These are phyloP conservation scores for Podilymbus podiceps DNA, from an alignment of 2,113 vertebrate genomes.

Conservation along the genomic window DNA sequence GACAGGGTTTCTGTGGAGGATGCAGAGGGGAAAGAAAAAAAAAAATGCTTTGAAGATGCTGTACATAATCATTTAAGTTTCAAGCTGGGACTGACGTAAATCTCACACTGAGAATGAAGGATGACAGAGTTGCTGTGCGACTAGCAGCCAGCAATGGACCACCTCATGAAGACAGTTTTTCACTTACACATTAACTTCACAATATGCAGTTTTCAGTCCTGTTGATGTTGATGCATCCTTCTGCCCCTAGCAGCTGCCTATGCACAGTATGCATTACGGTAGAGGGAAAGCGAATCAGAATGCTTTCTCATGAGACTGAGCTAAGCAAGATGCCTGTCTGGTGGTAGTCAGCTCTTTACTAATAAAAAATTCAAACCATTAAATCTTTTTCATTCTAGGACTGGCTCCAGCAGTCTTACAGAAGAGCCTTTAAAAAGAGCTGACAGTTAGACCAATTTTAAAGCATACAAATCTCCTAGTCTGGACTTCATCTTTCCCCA, in stretches of 20 bases:
- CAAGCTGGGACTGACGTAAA: background rate
- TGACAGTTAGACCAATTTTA: background rate
- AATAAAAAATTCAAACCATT: constrained; percentile 34
- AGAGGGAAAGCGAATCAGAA: background rate
- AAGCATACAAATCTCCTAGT: background rate
- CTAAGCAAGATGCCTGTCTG: background rate
- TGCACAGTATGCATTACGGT: background rate
- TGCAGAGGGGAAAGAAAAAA: background rate
- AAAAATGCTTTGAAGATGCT: background rate
- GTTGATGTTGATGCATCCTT: background rate
- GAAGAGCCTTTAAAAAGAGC: background rate
- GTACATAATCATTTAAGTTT: background rate
- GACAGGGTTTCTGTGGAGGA: background rate
- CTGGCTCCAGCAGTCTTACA: background rate
- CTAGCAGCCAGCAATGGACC: background rate
- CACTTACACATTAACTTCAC: background rate
- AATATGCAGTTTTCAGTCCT: background rate
- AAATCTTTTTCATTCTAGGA: background rate
- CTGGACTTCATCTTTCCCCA: background rate
- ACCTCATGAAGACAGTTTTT: background rate
- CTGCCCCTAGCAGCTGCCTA: background rate
- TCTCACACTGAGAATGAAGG: background rate
- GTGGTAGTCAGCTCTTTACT: background rate
- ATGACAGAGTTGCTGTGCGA: background rate
- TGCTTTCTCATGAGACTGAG: constrained; percentile 11